Base-by-base conservation (phyloP, 2,113 vertebrate species). In the Prinia subflava region DNA sequence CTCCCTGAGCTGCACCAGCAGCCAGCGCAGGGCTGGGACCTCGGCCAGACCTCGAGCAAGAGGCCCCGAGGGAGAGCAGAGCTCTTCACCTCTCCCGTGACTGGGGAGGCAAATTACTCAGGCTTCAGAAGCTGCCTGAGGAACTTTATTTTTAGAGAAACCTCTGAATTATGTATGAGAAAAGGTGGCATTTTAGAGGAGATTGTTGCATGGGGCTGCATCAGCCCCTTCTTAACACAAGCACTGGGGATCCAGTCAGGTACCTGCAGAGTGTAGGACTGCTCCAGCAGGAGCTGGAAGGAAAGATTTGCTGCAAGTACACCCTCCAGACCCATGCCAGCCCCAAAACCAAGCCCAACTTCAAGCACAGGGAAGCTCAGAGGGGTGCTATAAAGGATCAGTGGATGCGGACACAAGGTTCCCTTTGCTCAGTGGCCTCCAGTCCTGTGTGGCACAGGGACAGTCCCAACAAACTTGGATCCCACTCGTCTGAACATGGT, bases 61-160 rank as follows among this genome's bases (percentile, higher is more conserved):
- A 2, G 1, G 33, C 65, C 77, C 89, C 1, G 0, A 41, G 56
- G 81, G 87, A 87, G 21, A 68, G 39, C 5, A 3, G 68, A 79
- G 62, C 53, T 76, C 69, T 49, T 85, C 85, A 85, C 85, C 92
- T 93, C 82, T 80, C 33, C 83, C 2, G 0, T 84, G 64, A 74
- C 33, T 35, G 7, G 46, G 15, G 27, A 89, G 53, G 46, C 37
- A 82, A 89, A 87, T 68, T 68, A 82, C 71, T 83, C 76, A 50
- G 85, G 25, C 68, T 91, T 84, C 84, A 76, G 74, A 95, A 52
- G 37, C 73, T 87, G 83, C 91, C 77, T 63, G 60, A 76, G 77
- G 77, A 91, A 57, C 83, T 87, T 94, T 95, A 95, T 96, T 95
- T 97, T 95, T 95, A 95, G 96, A 90, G 86, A 35, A 92, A 57